phyloP scores from a whole-genome alignment of 1,140 invertebrate species.

The Acromyrmex charruanus region DNA sequence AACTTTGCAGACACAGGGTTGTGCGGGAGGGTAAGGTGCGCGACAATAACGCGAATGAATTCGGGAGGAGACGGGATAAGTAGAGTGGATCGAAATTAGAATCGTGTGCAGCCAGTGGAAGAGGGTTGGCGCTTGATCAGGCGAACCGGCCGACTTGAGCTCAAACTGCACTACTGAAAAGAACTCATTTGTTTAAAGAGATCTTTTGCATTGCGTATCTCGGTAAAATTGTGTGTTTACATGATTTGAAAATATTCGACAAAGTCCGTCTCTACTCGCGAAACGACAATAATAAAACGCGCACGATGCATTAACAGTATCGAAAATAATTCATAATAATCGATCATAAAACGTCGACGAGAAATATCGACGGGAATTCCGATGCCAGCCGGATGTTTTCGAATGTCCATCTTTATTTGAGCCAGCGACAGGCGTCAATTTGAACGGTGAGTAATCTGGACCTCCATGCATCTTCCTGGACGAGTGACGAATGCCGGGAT shows the following conservation, averaged over 20 bases:
- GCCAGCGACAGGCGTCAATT: conserved; percentile 35
- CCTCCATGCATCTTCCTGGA: conserved; percentile 41
- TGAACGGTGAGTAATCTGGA: conserved; percentile 43
- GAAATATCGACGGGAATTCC: conserved; percentile 28
- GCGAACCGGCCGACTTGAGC: conserved; percentile 3
- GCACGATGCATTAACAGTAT: not conserved
- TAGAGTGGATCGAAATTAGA: conserved; percentile 64
- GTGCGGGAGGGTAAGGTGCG: not conserved
- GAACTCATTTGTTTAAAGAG: conserved; percentile 26
- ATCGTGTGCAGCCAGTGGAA: conserved; percentile 58
- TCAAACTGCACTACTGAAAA: conserved; percentile 2
- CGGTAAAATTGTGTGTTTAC: conserved; percentile 1
- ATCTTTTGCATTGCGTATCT: not conserved
- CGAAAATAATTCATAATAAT: conserved; percentile 40
- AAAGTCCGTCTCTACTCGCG: not conserved
- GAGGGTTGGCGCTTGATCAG: conserved; percentile 52
- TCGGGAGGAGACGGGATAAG: conserved; percentile 55
- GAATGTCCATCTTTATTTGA: conserved; percentile 49
- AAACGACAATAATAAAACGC: conserved; percentile 7
- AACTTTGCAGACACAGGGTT: conserved; percentile 32
- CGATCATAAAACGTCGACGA: conserved; percentile 6
- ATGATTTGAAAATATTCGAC: not conserved
- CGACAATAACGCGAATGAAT: conserved; percentile 56
- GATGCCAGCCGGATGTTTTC: conserved; percentile 28
- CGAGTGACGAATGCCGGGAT: conserved; percentile 37